Evolutionary conservation across 1,140 invertebrate species (phyloP), one percentile per base, ranked within the genome.

Genomic region (Protaetia brevitarsis): DNA sequence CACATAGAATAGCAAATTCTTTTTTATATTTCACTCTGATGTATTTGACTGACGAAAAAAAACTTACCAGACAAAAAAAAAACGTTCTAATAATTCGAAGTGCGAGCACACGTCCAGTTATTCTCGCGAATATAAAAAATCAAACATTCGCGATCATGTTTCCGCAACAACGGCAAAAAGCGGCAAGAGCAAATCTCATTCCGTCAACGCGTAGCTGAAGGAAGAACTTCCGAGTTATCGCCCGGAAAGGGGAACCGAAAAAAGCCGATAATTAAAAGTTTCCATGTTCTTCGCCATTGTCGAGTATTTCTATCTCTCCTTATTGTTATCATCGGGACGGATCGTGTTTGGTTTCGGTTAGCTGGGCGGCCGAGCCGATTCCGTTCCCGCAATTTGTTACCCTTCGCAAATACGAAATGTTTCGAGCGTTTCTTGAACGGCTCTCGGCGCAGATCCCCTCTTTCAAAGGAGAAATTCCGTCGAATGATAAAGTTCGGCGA

Each of bases 211-310:
- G 26, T 23, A 51, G 16, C 19, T 23, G 26, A 51, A 3, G 41
- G 16, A 51, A 51, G 7, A 51, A 5, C 2, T 37, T 7, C 7
- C 41, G 8, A 26, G 13, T 19, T 23, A n/a, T n/a, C n/a, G n/a
- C n/a, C 10, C 37, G 16, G 41, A 51, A 51, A 16, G 19, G 41
- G 6, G 19, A 13, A 19, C 21, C 13, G 8, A 51, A 51, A 51
- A 51, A 51, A 51, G 41, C 41, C 16, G 41, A 51, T 51, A 51
- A 51, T 51, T 51, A 51, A 51, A 51, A 23, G 41, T 51, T 41
- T 51, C 41, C 41, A 51, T 51, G 41, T 51, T 51, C 41, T 51
- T 21, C 26, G 19, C 19, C 19, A 23, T 51, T 51, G 41, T 51
- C 5, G 41, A 51, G 19, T 51, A 51, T 51, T 51, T 51, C 41